Evolutionary conservation across 1,140 invertebrate genomes (phyloP), one percentile per base, ranked within the genome.

Genomic region (Calosoma granatense): DNA sequence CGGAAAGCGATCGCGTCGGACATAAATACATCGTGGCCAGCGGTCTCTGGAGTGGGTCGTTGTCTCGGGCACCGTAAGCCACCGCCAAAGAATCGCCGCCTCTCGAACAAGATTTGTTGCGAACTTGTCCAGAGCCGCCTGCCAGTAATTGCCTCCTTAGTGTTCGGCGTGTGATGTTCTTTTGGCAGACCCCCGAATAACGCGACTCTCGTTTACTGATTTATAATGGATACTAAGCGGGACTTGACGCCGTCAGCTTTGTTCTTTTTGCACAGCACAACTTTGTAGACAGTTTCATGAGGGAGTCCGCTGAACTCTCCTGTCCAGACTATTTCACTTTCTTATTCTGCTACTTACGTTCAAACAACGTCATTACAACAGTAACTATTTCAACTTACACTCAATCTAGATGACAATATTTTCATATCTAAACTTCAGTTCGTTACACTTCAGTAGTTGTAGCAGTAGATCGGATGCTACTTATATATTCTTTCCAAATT

Each of bases 191-290:
- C n/a, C n/a, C n/a, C n/a, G n/a, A n/a, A n/a, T n/a, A n/a, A n/a
- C n/a, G n/a, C n/a, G n/a, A n/a, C n/a, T n/a, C n/a, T n/a, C 26
- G 4, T 30, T 30, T 30, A 17, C 6, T 17, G 41, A 47, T 47
- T 47, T 47, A 47, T 47, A 47, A 47, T 47, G 41, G 41, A 47
- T 47, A 47, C 41, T 47, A 47, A 30, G 26, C 26, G 26, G 26
- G 14, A 14, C 26, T 30, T 17, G 9, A 47, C 15, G 41, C 15
- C 41, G 3, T 11, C 4, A 4, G 9, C 41, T 47, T 47, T 47
- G 9, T 47, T 47, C 41, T 47, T 9, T 17, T 47, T 47, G 17
- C 41, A 47, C 17, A 11, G 9, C 15, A 9, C 9, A 17, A 17
- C 41, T 47, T 47, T 47, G 41, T 47, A 47, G 41, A 47, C 41